Evolutionary conservation across 2,888 invertebrate species (phyloP), one percentile per base, ranked within the genome.

Genomic region (Allygus modestus): DNA sequence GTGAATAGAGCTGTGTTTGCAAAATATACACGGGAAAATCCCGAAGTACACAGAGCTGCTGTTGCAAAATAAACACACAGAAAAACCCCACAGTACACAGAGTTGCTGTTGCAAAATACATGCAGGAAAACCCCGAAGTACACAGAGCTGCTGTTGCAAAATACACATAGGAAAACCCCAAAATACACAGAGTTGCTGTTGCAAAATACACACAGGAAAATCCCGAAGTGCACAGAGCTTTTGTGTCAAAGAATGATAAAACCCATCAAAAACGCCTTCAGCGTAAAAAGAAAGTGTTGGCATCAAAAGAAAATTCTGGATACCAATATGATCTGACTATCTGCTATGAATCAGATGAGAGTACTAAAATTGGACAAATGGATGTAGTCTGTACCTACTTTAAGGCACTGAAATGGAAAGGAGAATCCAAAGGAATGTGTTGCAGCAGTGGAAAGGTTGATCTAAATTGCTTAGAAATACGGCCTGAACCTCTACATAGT

Each of bases 311-410:
- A 65, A 65, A 23, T 23, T 65, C 20, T 20, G 15, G 65, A 65
- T 20, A 65, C 65, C n/a, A 65, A 20, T 65, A 65, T 23, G 65
- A 65, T 23, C 65, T 23, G n/a, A 23, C n/a, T 65, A 65, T 23
- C 0, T 20, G 65, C 65, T 65, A 65, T 65, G 65, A 65, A 20
- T 65, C 65, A 20, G 65, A 65, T 1, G 23, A 65, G 23, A 65
- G 20, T 23, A 65, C 23, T 87, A 86, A 84, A 81, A 86, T 88
- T 28, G 51, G 11, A 28, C 84, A 86, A 20, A 90, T 87, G 89
- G 89, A 65, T 23, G 65, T 65, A 65, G 65, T 65, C 7, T 65
- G 65, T 65, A 23, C 2, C 65, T 23, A 65, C 65, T 65, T 15
- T 65, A 23, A 23, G n/a, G 65, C 65, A 20, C 23, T 65, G 23